Conservation (phyloP, 37 sponge, comb jelly and placozoan species). For the Chondrilla cf. caribensis region DNA sequence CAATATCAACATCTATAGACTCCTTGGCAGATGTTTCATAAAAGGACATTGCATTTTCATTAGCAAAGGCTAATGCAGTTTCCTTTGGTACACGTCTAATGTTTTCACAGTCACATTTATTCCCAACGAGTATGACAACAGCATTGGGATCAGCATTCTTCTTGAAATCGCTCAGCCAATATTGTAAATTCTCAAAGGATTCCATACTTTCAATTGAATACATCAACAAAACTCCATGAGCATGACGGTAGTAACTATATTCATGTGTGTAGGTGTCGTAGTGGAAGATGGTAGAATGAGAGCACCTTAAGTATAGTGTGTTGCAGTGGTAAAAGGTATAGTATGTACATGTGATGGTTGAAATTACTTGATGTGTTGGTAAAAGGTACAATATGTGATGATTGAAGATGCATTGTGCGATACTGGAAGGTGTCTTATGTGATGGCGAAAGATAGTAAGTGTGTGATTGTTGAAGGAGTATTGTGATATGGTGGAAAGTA, state of each 20-base stretch:
- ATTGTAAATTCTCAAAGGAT: constrained; percentile 95
- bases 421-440: too few relatives aligned
- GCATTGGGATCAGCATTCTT: constrained; percentile 93
- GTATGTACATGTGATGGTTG: not conserved
- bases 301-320: not conserved
- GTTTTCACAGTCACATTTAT: constrained; percentile 89
- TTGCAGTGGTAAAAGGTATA: not conserved
- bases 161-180: constrained; percentile 93
- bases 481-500: too few relatives aligned
- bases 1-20: not conserved
- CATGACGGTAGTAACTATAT: constrained; percentile 90
- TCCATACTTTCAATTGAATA: constrained; percentile 94
- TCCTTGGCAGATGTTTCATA: constrained; percentile 2
- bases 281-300: not conserved
- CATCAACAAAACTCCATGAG: constrained; percentile 92
- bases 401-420: too few relatives aligned
- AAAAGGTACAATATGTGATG: too few relatives aligned
- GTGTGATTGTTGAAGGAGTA: too few relatives aligned
- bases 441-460: too few relatives aligned
- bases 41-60: not conserved
- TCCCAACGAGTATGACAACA: too few relatives aligned
- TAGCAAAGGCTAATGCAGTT: too few relatives aligned
- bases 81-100: constrained; percentile 79
- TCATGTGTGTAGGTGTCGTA: not conserved
- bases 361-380: too few relatives aligned